A percentile compares a stretch with the other conserved stretches of the same genome.
phyloP scores from a whole-genome alignment of 2,888 invertebrate species.

The Drosophila birchii region DNA sequence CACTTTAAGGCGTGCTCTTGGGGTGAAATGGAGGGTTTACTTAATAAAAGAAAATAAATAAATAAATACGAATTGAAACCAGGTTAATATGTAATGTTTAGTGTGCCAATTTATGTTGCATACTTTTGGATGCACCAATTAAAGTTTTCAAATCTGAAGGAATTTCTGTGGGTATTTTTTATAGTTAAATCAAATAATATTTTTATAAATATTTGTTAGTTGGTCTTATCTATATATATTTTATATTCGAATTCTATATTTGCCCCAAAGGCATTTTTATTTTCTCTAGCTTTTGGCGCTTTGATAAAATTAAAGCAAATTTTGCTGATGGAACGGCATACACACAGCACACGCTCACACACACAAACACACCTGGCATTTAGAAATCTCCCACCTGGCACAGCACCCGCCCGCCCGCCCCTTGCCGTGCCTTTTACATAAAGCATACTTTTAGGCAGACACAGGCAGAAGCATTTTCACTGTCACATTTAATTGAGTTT shows the following conservation, averaged over 20 bases:
- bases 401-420: neutral
- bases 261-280: neutral
- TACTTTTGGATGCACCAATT: neutral
- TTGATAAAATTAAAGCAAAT: slow-evolving; percentile 39
- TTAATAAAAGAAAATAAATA: too few species aligned
- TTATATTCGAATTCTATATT: too few species aligned
- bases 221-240: neutral
- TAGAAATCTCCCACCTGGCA: neutral
- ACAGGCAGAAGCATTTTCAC: slow-evolving; percentile 58
- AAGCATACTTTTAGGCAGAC: slow-evolving; percentile 76
- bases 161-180: neutral
- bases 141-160: neutral
- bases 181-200: neutral
- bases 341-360: neutral
- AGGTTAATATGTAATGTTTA: neutral
- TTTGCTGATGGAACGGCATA: slow-evolving; percentile 18
- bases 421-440: slow-evolving; percentile 37
- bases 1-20: slow-evolving; percentile 2
- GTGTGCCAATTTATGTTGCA: neutral
- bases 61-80: neutral
- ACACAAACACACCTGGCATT: slow-evolving; percentile 6
- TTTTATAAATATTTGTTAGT: neutral
- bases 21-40: neutral
- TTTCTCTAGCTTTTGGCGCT: too few species aligned
- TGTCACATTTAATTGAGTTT: slow-evolving; percentile 82